A percentile compares a stretch with the other conserved stretches of the same genome.
Conservation (phyloP, 2,888 invertebrate species). For the Bombylius major region DNA sequence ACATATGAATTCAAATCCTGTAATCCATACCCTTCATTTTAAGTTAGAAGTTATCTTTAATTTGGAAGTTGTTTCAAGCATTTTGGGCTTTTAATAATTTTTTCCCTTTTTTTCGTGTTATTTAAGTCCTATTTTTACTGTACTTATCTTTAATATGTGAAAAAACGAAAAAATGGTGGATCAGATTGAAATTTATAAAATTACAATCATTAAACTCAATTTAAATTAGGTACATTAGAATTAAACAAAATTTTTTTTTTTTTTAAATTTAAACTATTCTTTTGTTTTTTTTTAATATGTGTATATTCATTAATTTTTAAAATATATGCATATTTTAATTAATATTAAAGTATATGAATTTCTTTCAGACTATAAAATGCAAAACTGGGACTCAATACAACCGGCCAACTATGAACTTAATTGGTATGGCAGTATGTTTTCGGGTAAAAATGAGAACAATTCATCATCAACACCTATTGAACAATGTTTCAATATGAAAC, state of each 20-base stretch:
- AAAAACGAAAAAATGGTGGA: neutral
- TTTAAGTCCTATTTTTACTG: too few relatives aligned
- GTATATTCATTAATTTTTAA: too few relatives aligned
- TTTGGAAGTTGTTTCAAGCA: neutral
- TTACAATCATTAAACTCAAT: too few relatives aligned
- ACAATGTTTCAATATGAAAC: neutral
- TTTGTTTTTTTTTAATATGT: too few relatives aligned
- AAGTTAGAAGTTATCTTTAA: neutral
- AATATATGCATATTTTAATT: too few relatives aligned
- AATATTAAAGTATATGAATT: neutral
- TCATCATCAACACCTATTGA: neutral
- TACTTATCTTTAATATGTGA: too few relatives aligned
- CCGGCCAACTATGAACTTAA: constrained; percentile 31
- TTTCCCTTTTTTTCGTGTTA: neutral
- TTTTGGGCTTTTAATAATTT: neutral
- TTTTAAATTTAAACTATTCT: neutral
- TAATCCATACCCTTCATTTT: neutral
- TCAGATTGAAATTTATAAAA: neutral
- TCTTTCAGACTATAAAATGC: constrained; percentile 22
- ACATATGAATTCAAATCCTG: too few relatives aligned
- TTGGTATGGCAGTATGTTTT: constrained; percentile 34
- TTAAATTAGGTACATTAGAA: too few relatives aligned
- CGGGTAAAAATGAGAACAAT: constrained; percentile 30
- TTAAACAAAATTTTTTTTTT: neutral
- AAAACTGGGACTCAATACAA: constrained; percentile 32